Conservation (phyloP, 2,797 vertebrate species). For the Todus mexicanus region DNA sequence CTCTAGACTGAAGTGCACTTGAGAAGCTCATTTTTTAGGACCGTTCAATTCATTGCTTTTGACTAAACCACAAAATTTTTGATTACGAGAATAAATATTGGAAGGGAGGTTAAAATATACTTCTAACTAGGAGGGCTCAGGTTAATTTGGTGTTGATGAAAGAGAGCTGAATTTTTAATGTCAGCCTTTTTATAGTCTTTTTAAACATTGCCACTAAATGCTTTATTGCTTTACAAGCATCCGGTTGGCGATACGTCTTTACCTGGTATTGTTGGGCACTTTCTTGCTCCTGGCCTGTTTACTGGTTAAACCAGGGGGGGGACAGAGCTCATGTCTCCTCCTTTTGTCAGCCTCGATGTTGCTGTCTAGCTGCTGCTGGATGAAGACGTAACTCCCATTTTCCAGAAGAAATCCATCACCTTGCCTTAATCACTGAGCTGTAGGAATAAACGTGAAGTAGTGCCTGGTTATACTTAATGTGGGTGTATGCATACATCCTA, state of each 20-base stretch:
- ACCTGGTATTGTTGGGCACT: not conserved
- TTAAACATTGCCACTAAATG: not conserved
- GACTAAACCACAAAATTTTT: not conserved
- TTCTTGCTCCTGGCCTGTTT: not conserved
- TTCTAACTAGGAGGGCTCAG: not conserved
- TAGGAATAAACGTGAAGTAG: not conserved
- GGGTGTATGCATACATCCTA: fast-evolving
- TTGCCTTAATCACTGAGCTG: not conserved
- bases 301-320: not conserved
- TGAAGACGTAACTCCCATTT: not conserved
- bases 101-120: not conserved
- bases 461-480: not conserved
- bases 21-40: not conserved
- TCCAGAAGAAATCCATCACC: not conserved
- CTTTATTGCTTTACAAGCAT: not conserved
- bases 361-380: not conserved
- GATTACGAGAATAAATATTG: not conserved
- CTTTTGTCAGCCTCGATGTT: fast-evolving
- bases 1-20: not conserved
- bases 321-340: not conserved
- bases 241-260: fast-evolving
- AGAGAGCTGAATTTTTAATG: not conserved
- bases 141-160: not conserved
- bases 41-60: not conserved
- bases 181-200: not conserved